Evolutionary conservation across 2,797 vertebrate species (phyloP).

Genomic region (Acipenser ruthenus): DNA sequence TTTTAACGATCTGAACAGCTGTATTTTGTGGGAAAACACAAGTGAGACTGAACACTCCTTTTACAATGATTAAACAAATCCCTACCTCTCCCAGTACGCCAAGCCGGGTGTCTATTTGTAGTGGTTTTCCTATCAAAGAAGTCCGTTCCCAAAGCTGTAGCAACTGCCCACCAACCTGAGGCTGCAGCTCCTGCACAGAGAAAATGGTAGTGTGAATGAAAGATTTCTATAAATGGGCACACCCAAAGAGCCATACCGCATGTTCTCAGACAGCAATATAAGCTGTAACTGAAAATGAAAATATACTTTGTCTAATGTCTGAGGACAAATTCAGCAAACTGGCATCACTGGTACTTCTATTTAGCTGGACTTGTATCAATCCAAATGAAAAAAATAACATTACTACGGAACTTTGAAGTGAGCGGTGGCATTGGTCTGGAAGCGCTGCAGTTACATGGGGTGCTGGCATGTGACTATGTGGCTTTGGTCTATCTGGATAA

Average conservation of each 20-base stretch:
- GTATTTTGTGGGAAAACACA: too few relatives aligned
- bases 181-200: constrained; percentile 70
- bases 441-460: too few relatives aligned
- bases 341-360: not conserved
- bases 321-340: not conserved
- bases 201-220: constrained; percentile 5
- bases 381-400: not conserved
- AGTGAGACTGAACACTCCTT: not conserved
- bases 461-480: too few relatives aligned
- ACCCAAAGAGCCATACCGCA: not conserved
- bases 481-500: too few relatives aligned
- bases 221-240: not conserved
- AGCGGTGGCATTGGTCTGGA: too few relatives aligned
- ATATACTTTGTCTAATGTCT: not conserved
- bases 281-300: not conserved
- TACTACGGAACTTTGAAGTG: not conserved
- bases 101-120: constrained; percentile 31
- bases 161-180: constrained; percentile 73
- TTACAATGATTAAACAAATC: not conserved
- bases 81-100: not conserved
- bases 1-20: too few relatives aligned
- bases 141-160: constrained; percentile 71
- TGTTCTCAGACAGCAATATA: not conserved
- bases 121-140: constrained; percentile 39
- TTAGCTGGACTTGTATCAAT: not conserved